These are phyloP conservation scores for Dryococelus australis DNA, from an alignment of 2,888 invertebrate genomes.

Conservation along the genomic window DNA sequence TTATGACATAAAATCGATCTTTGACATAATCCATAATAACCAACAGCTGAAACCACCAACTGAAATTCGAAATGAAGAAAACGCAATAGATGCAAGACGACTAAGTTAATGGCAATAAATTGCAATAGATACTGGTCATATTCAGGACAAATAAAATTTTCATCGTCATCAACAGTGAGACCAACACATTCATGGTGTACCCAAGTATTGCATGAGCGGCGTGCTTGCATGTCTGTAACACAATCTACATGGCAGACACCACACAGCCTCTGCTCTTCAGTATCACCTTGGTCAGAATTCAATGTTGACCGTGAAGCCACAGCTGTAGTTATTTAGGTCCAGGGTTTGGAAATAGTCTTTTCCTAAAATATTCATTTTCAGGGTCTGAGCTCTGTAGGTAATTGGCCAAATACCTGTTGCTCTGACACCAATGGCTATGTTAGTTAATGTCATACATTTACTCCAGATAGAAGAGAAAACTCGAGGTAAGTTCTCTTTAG, in stretches of 20 bases:
- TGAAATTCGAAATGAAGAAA: background rate
- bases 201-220: slow-evolving; percentile 21
- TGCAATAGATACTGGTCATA: background rate
- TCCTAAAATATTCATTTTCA: background rate
- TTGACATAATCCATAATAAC: background rate
- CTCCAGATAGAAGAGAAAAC: slow-evolving; percentile 10
- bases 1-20: background rate
- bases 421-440: background rate
- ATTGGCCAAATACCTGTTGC: background rate
- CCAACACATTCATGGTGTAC: background rate
- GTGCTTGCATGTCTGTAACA: background rate
- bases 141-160: background rate
- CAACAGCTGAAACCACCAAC: background rate
- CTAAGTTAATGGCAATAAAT: background rate
- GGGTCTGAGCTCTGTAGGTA: background rate
- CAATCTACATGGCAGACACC: slow-evolving; percentile 12
- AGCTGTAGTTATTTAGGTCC: background rate
- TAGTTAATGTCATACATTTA: slow-evolving; percentile 22
- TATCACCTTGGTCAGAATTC: background rate
- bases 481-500: background rate
- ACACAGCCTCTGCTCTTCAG: background rate
- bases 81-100: background rate
- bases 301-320: background rate
- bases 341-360: background rate
- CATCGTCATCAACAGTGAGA: slow-evolving; percentile 13